phyloP scores from a whole-genome alignment of 2,797 vertebrate genomes.

The Notolepis coatsorum region DNA sequence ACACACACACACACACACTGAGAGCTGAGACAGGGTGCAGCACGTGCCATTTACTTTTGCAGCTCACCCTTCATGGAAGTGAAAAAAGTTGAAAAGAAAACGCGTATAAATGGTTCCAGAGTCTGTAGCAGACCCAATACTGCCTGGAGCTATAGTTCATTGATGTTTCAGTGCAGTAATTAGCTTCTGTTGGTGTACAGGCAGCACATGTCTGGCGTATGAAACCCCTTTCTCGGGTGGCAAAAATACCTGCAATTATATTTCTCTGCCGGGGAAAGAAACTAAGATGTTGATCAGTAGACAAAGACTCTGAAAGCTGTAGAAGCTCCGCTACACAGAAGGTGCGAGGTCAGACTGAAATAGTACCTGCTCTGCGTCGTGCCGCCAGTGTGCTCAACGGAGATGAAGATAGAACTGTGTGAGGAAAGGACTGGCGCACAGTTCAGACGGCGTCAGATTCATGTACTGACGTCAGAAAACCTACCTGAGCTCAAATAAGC shows the following conservation, averaged over 20 bases:
- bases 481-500: slow-evolving; percentile 10
- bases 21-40: too few species aligned
- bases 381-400: slow-evolving; percentile 39
- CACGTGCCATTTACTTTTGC: too few species aligned
- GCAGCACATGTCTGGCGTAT: slow-evolving; percentile 41
- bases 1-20: not conserved
- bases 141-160: slow-evolving; percentile 34
- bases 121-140: slow-evolving; percentile 43
- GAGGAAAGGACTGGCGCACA: slow-evolving; percentile 36
- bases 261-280: slow-evolving; percentile 17
- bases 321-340: slow-evolving; percentile 45
- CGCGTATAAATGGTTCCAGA: slow-evolving; percentile 19
- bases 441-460: slow-evolving; percentile 19
- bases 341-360: slow-evolving; percentile 46
- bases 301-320: slow-evolving; percentile 60
- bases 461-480: not conserved
- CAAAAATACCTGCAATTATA: slow-evolving; percentile 35
- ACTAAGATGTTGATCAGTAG: slow-evolving; percentile 39
- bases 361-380: slow-evolving; percentile 45
- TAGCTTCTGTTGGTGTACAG: slow-evolving; percentile 55
- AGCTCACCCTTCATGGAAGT: too few species aligned
- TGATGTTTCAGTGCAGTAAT: slow-evolving; percentile 54
- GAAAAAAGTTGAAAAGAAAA: too few species aligned
- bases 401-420: slow-evolving; percentile 19
- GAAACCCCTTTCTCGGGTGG: slow-evolving; percentile 20